Conservation (phyloP, 2,113 vertebrate genomes). For the Empidonax alnorum region DNA sequence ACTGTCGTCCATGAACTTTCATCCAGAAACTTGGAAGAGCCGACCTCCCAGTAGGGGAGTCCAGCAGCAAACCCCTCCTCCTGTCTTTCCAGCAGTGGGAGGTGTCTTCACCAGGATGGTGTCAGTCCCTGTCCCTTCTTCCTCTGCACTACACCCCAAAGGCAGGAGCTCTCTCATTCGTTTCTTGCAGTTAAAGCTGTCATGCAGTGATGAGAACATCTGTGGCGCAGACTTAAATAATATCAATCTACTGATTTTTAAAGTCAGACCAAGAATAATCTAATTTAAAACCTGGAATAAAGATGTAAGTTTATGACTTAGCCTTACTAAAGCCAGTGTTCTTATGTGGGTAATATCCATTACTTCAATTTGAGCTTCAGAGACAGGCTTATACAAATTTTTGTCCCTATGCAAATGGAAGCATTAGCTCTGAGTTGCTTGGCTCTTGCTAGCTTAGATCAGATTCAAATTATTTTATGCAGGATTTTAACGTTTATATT, state of each 20-base stretch:
- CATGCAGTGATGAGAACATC: not conserved
- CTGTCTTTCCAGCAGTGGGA: not conserved
- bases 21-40: not conserved
- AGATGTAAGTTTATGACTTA: not conserved
- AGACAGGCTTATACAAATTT: not conserved
- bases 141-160: not conserved
- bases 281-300: not conserved
- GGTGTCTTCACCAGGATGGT: not conserved
- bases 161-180: not conserved
- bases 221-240: not conserved
- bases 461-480: conserved; percentile 11
- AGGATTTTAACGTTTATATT: conserved; percentile 1
- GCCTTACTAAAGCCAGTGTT: not conserved
- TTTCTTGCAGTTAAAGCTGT: not conserved
- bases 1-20: rapidly evolving
- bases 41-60: not conserved
- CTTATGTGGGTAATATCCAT: not conserved
- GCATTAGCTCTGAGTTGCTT: not conserved
- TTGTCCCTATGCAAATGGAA: not conserved
- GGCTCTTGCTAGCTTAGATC: not conserved
- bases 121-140: not conserved
- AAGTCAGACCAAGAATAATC: not conserved
- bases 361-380: not conserved
- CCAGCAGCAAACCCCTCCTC: not conserved
- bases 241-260: not conserved